Evolutionary conservation across 2,797 vertebrate species (phyloP), one percentile per base, ranked within the genome.

Genomic region (Selene dorsalis): DNA sequence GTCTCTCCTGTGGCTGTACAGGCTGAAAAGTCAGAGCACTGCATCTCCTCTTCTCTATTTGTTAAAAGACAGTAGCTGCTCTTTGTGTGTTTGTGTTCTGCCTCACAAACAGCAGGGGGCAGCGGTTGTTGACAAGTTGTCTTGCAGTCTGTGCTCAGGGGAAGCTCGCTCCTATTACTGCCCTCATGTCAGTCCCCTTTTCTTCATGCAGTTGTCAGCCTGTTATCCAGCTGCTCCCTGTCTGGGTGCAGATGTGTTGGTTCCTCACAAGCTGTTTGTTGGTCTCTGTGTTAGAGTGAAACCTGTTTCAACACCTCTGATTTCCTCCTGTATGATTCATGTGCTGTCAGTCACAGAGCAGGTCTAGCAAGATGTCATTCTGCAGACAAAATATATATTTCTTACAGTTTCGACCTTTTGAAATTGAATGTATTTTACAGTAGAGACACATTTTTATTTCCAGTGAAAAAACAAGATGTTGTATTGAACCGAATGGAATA

Each of bases 101-200:
- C 53, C 22, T 48, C 62, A 64, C 10, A 30, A 78, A 78, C 86
- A 84, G 83, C 53, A 85, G 82, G 78, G 82, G 82, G 84, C 68
- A 73, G 61, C 69, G 52, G 45, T 69, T 56, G 57, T 56, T 62
- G 52, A 70, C 30, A 64, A 4, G 57, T 52, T 28, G 50, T 2
- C 47, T 65, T 20, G 65, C 32, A 14, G 3, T 2, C 4, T 11
- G 9, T 63, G 13, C 35, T 68, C 62, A 16, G n/a, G 35, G 20
- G 10, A 47, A 64, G 39, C 38, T 65, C 14, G 11, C 2, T 58
- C 35, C 20, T 53, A 13, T 68, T 41, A 17, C 48, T 55, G 57
- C 26, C 14, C 20, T 17, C 8, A n/a, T 32, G 59, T 56, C 32
- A 55, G 3, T 30, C 26, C n/a, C 16, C 57, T 62, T 35, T 68